Conservation (phyloP, 2,797 vertebrate species). For the Odontamblyopus rebecca region DNA sequence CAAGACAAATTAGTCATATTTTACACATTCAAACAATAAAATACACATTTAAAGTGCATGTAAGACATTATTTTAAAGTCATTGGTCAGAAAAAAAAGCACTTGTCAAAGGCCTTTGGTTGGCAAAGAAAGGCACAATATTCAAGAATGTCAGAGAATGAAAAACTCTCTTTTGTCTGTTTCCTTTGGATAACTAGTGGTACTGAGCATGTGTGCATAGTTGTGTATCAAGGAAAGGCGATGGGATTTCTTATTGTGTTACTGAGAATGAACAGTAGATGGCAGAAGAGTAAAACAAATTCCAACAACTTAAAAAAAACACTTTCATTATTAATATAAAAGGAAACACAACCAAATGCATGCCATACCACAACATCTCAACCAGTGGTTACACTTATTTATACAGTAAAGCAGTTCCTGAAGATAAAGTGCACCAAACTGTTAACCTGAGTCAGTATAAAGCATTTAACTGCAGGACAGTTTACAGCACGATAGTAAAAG, state of each 20-base stretch:
- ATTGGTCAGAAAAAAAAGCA: slow-evolving; percentile 26
- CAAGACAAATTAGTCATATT: background rate
- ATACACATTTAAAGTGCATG: slow-evolving; percentile 36
- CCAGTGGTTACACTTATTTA: slow-evolving; percentile 13
- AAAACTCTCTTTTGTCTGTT: slow-evolving; percentile 40
- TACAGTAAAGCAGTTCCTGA: slow-evolving; percentile 43
- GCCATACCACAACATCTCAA: background rate
- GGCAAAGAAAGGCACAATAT: slow-evolving; percentile 34
- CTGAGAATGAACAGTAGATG: slow-evolving; percentile 64
- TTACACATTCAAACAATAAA: slow-evolving; percentile 9
- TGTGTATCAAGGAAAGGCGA: too few species aligned
- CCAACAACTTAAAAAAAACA: background rate
- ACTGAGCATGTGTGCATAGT: too few species aligned
- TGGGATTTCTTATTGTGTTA: slow-evolving; percentile 7
- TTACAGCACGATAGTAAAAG: slow-evolving; percentile 27
- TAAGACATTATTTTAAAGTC: slow-evolving; percentile 34
- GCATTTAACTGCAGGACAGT: slow-evolving; percentile 34
- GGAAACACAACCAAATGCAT: slow-evolving; percentile 19
- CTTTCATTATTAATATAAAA: slow-evolving; percentile 25
- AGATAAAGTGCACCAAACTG: slow-evolving; percentile 74
- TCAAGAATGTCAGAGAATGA: slow-evolving; percentile 40
- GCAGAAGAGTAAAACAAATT: slow-evolving; percentile 62
- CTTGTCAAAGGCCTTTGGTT: slow-evolving; percentile 44
- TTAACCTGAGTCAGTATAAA: slow-evolving; percentile 51
- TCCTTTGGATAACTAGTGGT: background rate